phyloP scores from a whole-genome alignment of 2,797 vertebrate genomes.

The Orientallactaga sibirica region DNA sequence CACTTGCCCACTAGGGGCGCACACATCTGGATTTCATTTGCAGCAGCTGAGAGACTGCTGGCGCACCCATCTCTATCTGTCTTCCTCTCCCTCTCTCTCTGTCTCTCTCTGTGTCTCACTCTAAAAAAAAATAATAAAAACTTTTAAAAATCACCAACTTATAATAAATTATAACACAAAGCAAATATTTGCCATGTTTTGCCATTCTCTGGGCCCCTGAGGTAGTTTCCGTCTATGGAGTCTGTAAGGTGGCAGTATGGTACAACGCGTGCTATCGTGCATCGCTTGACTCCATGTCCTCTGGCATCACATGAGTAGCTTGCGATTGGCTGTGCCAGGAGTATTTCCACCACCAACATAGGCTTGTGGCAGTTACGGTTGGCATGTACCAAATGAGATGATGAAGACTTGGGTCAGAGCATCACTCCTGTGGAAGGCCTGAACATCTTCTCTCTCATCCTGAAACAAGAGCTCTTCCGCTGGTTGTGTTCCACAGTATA shows the following conservation, averaged over 20 bases:
- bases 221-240: neutral
- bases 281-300: neutral
- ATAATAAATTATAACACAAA: neutral
- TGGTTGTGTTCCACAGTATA: neutral
- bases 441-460: neutral
- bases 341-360: neutral
- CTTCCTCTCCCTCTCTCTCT: no score
- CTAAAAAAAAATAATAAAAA: no score
- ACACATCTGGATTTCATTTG: no score
- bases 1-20: no score
- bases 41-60: no score
- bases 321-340: rapidly evolving
- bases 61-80: no score
- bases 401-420: neutral
- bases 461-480: neutral
- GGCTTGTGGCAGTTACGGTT: neutral
- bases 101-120: no score
- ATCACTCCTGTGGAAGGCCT: neutral
- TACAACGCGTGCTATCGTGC: rapidly evolving
- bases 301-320: neutral
- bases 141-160: constrained; percentile 12
- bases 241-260: neutral
- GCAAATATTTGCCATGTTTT: neutral
- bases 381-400: neutral
- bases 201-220: neutral